Conservation (phyloP, 2,888 invertebrate species). For the Melieria crassipennis region DNA sequence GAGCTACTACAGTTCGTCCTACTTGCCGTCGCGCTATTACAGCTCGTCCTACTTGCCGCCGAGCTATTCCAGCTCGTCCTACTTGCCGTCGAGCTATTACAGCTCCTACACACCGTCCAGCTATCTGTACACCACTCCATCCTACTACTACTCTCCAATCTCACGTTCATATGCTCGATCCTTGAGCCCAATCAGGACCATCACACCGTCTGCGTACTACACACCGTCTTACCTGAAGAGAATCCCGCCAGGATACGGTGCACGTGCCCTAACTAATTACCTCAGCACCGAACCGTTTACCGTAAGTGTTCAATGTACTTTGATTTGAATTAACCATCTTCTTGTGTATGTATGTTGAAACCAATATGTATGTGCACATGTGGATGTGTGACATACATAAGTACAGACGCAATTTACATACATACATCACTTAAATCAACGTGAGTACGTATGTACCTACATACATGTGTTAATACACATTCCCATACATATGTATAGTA, state of each 20-base stretch:
- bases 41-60: constrained; percentile 49
- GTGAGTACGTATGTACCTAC: too few relatives aligned
- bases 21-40: neutral
- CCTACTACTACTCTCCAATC: constrained; percentile 55
- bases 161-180: constrained; percentile 57
- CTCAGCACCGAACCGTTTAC: constrained; percentile 79
- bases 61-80: constrained; percentile 46
- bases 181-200: constrained; percentile 52
- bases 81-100: constrained; percentile 53
- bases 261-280: constrained; percentile 79
- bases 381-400: too few relatives aligned
- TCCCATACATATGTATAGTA: too few relatives aligned
- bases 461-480: too few relatives aligned
- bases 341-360: neutral
- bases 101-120: constrained; percentile 46
- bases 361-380: neutral
- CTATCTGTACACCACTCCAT: constrained; percentile 54
- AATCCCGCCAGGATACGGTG: constrained; percentile 71
- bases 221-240: constrained; percentile 75
- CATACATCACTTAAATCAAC: too few relatives aligned
- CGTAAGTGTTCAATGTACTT: constrained; percentile 68
- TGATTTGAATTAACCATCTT: neutral
- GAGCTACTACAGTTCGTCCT: constrained; percentile 48
- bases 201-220: constrained; percentile 66
- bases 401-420: too few relatives aligned